A percentile compares a stretch with the other conserved stretches of the same genome.
Conservation (phyloP, 2,797 vertebrate genomes). For the Gastrophryne carolinensis region DNA sequence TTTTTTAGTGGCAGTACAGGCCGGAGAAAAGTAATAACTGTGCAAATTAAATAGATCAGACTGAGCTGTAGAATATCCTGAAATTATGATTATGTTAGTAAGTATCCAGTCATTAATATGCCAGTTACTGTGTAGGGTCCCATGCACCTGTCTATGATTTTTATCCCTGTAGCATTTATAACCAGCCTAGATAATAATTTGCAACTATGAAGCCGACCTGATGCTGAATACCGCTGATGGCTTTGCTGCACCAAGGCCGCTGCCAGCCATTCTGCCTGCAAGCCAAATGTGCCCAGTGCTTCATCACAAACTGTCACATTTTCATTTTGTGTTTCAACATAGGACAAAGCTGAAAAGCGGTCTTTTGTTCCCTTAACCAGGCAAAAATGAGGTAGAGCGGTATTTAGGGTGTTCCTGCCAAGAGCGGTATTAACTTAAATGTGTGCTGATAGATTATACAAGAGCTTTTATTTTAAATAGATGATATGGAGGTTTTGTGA, state of each 20-base stretch:
- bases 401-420: slow-evolving; percentile 5
- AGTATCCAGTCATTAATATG: too few relatives aligned
- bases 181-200: not conserved
- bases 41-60: too few relatives aligned
- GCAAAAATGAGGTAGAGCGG: not conserved
- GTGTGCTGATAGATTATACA: slow-evolving; percentile 26
- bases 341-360: not conserved
- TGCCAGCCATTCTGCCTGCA: not conserved
- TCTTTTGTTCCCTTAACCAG: slow-evolving; percentile 24
- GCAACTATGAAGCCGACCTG: not conserved
- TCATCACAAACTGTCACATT: slow-evolving; percentile 21
- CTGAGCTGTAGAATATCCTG: too few relatives aligned
- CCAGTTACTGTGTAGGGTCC: not conserved
- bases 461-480: slow-evolving; percentile 3
- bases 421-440: not conserved
- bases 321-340: not conserved
- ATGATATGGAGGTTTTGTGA: slow-evolving; percentile 32
- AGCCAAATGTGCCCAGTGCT: not conserved
- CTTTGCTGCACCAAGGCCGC: not conserved
- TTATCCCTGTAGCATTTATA: not conserved
- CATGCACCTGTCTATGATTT: too few relatives aligned
- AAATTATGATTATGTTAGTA: too few relatives aligned
- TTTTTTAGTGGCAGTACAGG: too few relatives aligned
- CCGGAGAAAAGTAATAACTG: too few relatives aligned
- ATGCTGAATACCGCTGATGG: slow-evolving; percentile 6